Evolutionary conservation across 2,888 invertebrate species (phyloP).

Genomic region (Ischnus inquisitorius): DNA sequence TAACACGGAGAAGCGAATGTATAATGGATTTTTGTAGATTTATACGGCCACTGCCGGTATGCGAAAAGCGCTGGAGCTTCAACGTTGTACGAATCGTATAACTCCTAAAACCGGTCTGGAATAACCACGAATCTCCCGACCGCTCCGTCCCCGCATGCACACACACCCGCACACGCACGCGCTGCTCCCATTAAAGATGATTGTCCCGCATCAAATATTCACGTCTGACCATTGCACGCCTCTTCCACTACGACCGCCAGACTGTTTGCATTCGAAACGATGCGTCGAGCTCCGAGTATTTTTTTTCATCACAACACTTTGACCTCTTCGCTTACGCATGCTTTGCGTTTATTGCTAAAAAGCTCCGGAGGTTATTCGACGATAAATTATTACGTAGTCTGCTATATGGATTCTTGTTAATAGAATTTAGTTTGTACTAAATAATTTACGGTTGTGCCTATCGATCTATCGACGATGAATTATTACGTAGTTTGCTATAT

Average conservation of each 20-base stretch:
- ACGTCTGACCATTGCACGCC: conserved; percentile 31
- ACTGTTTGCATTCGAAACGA: conserved; percentile 2
- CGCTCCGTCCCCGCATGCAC: too few relatives aligned
- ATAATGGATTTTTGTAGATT: conserved; percentile 57
- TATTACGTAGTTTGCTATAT: too few relatives aligned
- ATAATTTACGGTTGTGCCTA: too few relatives aligned
- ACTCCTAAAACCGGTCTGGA: neutral
- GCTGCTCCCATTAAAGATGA: conserved; percentile 34
- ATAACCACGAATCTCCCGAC: neutral
- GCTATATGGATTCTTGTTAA: too few relatives aligned
- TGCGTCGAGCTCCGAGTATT: neutral
- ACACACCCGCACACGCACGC: too few relatives aligned
- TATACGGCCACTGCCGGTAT: conserved; percentile 26
- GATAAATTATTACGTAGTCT: too few relatives aligned
- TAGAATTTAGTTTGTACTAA: too few relatives aligned
- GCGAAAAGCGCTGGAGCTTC: neutral
- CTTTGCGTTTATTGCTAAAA: neutral
- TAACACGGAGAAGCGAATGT: conserved; percentile 41
- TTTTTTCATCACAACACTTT: conserved; percentile 3
- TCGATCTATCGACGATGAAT: too few relatives aligned
- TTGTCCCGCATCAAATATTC: conserved; percentile 36
- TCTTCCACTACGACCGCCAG: conserved; percentile 24
- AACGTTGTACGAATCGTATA: neutral
- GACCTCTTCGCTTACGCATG: neutral
- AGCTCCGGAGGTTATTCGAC: neutral